phyloP scores from a whole-genome alignment of 2,888 invertebrate species.

The Phortica okadai region DNA sequence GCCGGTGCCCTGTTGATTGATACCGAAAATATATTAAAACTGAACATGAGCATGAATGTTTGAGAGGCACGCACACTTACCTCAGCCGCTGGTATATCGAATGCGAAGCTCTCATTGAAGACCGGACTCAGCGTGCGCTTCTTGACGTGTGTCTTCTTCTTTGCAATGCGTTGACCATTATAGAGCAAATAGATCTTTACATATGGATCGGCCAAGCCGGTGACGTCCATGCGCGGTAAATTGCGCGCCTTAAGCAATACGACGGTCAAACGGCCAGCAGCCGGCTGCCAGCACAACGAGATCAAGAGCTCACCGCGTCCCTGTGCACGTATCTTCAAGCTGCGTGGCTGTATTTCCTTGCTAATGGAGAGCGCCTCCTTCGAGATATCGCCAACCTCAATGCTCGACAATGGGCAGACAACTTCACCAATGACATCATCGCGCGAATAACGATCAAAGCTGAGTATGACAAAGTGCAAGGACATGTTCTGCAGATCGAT shows the following conservation, averaged over 20 bases:
- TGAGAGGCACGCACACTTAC: constrained; percentile 52
- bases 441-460: constrained; percentile 97
- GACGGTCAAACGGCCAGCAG: constrained; percentile 95
- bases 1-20: constrained; percentile 71
- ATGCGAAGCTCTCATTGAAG: constrained; percentile 99
- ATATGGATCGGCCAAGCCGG: constrained; percentile 95
- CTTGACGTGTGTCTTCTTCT: constrained; percentile 99
- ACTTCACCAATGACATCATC: constrained; percentile 99
- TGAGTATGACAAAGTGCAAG: constrained; percentile 94
- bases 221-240: constrained; percentile 98
- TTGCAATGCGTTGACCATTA: constrained; percentile 98
- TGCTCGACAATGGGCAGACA: constrained; percentile 85
- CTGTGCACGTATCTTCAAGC: constrained; percentile 94
- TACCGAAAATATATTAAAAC: background rate
- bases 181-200: constrained; percentile 98
- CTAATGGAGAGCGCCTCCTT: constrained; percentile 88
- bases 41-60: background rate
- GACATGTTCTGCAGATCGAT: constrained; percentile 93
- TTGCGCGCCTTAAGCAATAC: constrained; percentile 98
- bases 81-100: constrained; percentile 92
- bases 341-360: constrained; percentile 94
- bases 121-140: constrained; percentile 98
- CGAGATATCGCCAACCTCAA: constrained; percentile 83
- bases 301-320: constrained; percentile 96
- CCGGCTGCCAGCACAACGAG: constrained; percentile 98